Evolutionary conservation across 2,888 invertebrate genomes (phyloP).

Genomic region (Omphaloscelis lunosa): DNA sequence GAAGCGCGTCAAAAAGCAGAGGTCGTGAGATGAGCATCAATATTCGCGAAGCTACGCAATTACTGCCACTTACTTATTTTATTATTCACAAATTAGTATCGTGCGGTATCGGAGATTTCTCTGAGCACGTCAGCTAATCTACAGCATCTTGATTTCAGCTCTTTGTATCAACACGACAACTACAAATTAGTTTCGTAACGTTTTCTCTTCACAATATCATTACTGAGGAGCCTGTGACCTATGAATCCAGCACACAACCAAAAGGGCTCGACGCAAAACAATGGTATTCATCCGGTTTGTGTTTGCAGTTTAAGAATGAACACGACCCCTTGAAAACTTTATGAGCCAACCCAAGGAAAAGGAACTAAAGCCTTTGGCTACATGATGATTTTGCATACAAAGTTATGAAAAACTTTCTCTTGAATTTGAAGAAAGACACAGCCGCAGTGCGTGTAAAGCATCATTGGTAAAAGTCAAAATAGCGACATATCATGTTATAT

Average conservation of each 20-base stretch:
- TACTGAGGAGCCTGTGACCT: neutral
- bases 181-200: constrained; percentile 28
- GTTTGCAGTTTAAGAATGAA: constrained; percentile 6
- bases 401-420: neutral
- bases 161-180: constrained; percentile 23
- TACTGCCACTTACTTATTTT: constrained; percentile 59
- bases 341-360: too few species aligned
- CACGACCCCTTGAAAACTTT: neutral
- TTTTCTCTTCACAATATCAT: constrained; percentile 24
- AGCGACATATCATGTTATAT: constrained; percentile 14
- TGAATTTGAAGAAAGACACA: neutral
- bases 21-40: constrained; percentile 62
- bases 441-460: too few species aligned
- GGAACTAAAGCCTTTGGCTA: too few species aligned
- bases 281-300: neutral
- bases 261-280: neutral
- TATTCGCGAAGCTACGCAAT: constrained; percentile 32
- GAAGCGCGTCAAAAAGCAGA: neutral
- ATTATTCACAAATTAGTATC: constrained; percentile 47
- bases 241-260: neutral
- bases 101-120: constrained; percentile 44
- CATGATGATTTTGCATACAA: neutral
- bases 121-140: constrained; percentile 33
- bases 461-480: neutral
- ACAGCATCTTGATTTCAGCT: constrained; percentile 15